Base-by-base conservation (phyloP, 1,140 invertebrate species). In the Drosophila chauvacae region DNA sequence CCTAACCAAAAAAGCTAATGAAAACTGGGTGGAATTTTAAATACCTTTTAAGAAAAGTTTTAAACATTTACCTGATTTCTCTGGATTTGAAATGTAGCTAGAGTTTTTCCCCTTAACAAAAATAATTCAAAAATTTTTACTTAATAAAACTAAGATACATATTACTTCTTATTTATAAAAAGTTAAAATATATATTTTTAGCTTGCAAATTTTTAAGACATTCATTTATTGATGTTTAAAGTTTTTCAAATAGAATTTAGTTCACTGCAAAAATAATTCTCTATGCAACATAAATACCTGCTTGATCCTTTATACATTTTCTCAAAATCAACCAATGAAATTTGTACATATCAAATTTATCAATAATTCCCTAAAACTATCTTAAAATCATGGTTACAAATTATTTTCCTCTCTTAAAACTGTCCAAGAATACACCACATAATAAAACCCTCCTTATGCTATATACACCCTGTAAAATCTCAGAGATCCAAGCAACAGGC, bases 401-500 rank as follows among this genome's bases (percentile, higher is more conserved):
- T 10, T 2, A 28, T 6, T 30, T 51, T 30, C 2, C 9, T 2
- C 1, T 18, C 3, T 4, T 1, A 2, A 20, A 35, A 20, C n/a
- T 20, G 0, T 1, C 1, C 10, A 13, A 53, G 2, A 55, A 9
- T 37, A 6, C 9, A 4, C 9, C 4, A n/a, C 9, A 30, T 11
- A n/a, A 35, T 35, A 35, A 35, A 10, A 35, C 7, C 33, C 13
- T 37, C 4, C 4, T 3, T 2, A 20, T 23, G 7, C 30, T 4
- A 35, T 37, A 2, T 11, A 39, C 14, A 26, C 53, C 53, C 53
- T 56, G 35, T 56, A 56, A 39, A 56, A 56, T 26, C 33, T n/a
- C 9, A n/a, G 56, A 35, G 18, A 44, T 18, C 13, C 57, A 30
- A 42, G 53, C 41, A 33, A 65, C 50, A 71, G 59, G 53, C 18